phyloP scores from a whole-genome alignment of 2,888 invertebrate genomes.

The Melieria picta region DNA sequence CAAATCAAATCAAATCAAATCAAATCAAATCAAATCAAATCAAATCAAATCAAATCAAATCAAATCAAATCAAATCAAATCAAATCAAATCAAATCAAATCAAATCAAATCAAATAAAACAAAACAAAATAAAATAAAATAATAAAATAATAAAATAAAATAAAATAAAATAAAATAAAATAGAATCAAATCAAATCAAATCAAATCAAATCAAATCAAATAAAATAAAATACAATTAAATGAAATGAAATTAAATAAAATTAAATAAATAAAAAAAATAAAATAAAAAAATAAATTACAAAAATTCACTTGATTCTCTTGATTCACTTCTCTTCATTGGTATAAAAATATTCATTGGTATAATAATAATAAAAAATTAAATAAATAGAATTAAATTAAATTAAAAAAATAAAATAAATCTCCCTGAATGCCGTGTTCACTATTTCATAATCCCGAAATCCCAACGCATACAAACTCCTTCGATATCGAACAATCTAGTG shows the following conservation, averaged over 20 bases:
- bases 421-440: neutral
- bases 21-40: slow-evolving; percentile 2
- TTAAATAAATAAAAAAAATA: neutral
- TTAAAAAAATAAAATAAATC: too few species aligned
- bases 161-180: slow-evolving; percentile 1
- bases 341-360: neutral
- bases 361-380: neutral
- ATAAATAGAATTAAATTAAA: neutral
- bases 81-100: neutral
- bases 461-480: too few species aligned
- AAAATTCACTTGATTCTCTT: too few species aligned
- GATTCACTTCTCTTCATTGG: too few species aligned
- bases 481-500: too few species aligned
- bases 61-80: neutral
- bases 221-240: neutral
- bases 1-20: neutral
- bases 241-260: neutral
- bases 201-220: neutral
- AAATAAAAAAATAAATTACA: neutral
- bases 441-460: neutral
- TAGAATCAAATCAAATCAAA: neutral
- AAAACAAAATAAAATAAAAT: neutral
- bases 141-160: neutral
- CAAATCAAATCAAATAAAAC: neutral
- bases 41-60: neutral